Base-by-base conservation (phyloP, 2,797 vertebrate genomes). In the Micromesistius poutassou region DNA sequence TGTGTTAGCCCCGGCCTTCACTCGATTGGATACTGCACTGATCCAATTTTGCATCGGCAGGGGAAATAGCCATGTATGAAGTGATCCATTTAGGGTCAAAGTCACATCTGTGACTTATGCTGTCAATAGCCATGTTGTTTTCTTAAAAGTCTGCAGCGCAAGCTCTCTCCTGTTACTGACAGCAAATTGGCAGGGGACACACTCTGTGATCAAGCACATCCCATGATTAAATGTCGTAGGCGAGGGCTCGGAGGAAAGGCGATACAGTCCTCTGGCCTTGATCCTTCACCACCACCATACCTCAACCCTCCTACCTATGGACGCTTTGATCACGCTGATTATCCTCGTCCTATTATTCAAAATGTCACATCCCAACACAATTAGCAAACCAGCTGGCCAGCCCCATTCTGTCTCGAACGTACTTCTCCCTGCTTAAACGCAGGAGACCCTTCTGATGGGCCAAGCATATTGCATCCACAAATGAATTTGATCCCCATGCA, bases 261-360 rank as follows among this genome's bases (percentile, higher is more conserved):
- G 55, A 35, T 72, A 31, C 55, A 25, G 55, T 25, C 55, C 55
- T 13, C 55, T 62, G n/a, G 55, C 55, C 55, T 62, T 62, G 55
- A 62, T 62, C 13, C 31, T 8, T 73, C 77, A 46, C 72, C 71
- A 76, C 78, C 71, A 78, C 42, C 38, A 62, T 62, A n/a, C 55
- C 55, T 62, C 50, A 22, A 62, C 5, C 55, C 55, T n/a, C 55
- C 55, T 62, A 77, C 76, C 83, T 87, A 84, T 68, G 71, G 71
- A 78, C 38, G 78, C 88, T 94, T 93, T 93, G 92, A 92, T 93
- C 90, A 86, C 79, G 78, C 30, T 87, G 79, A 91, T 91, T 93
- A 87, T 72, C 84, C 88, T 89, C 85, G 90, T 92, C 90, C 87
- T 89, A 87, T 91, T 92, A 93, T 94, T 93, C 91, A 91, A 87